These are phyloP conservation scores for Amyelois transitella DNA, from an alignment of 1,140 invertebrate species.

Conservation along the genomic window DNA sequence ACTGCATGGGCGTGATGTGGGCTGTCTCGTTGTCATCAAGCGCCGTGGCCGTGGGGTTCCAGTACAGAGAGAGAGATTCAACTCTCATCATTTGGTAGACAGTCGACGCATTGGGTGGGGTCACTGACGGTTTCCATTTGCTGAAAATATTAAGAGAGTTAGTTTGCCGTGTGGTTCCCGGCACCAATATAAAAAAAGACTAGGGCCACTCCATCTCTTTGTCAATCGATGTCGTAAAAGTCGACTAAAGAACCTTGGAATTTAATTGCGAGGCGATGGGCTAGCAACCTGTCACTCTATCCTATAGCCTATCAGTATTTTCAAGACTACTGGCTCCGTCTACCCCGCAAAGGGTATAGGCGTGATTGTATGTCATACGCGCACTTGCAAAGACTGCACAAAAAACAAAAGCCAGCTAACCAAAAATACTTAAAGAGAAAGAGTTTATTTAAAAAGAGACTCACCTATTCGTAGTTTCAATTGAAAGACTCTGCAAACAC, in stretches of 20 bases:
- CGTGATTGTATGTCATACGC: too few species aligned
- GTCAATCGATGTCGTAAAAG: too few species aligned
- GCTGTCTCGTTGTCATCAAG: slow-evolving; percentile 63
- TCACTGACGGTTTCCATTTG: slow-evolving; percentile 87
- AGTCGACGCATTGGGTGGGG: slow-evolving; percentile 76
- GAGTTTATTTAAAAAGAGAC: slow-evolving; percentile 7
- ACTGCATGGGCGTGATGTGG: slow-evolving; percentile 76
- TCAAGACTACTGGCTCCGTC: too few species aligned
- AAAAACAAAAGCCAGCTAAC: not conserved
- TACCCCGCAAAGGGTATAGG: too few species aligned
- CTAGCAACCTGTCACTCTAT: too few species aligned
- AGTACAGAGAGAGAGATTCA: slow-evolving; percentile 85
- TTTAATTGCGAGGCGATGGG: too few species aligned
- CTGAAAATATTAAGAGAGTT: slow-evolving; percentile 45
- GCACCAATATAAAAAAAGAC: too few species aligned
- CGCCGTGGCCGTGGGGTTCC: slow-evolving; percentile 79
- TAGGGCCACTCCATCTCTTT: too few species aligned
- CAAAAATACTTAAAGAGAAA: not conserved
- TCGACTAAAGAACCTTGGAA: too few species aligned
- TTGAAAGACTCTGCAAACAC: slow-evolving; percentile 85
- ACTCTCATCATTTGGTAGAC: slow-evolving; percentile 86
- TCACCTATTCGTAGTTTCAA: slow-evolving; percentile 88
- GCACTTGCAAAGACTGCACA: not conserved
- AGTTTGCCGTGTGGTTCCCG: too few species aligned
- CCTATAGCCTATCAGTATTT: too few species aligned